phyloP scores from a whole-genome alignment of 2,797 vertebrate species.

The Xenops minutus region DNA sequence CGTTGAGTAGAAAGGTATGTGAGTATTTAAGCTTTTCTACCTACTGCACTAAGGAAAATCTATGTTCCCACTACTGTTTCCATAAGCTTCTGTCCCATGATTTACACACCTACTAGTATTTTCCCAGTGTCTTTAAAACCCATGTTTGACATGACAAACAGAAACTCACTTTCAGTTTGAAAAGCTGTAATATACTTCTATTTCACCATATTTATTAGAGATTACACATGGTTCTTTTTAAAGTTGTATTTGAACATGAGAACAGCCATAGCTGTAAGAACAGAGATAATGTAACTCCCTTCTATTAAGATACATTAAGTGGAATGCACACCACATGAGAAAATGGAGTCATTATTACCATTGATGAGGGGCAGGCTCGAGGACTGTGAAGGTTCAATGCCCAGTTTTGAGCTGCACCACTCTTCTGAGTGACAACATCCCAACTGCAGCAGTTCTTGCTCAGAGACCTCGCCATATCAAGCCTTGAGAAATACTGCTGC shows the following conservation, averaged over 20 bases:
- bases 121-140: background rate
- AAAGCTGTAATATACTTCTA: background rate
- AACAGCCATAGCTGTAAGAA: background rate
- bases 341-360: background rate
- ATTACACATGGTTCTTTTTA: background rate
- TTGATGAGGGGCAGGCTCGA: fast-evolving
- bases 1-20: background rate
- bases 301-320: background rate
- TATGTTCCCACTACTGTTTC: background rate
- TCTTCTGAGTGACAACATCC: background rate
- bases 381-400: background rate
- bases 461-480: fast-evolving
- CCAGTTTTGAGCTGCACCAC: background rate
- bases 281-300: background rate
- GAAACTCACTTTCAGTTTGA: background rate
- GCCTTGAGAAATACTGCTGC: background rate
- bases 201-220: background rate
- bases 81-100: background rate
- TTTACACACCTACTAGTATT: background rate
- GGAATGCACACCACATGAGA: background rate
- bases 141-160: background rate
- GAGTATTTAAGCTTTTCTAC: background rate
- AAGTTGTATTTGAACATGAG: background rate
- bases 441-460: background rate
- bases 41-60: background rate